phyloP scores from a whole-genome alignment of 2,888 invertebrate genomes.

The Coelopa pilipes region DNA sequence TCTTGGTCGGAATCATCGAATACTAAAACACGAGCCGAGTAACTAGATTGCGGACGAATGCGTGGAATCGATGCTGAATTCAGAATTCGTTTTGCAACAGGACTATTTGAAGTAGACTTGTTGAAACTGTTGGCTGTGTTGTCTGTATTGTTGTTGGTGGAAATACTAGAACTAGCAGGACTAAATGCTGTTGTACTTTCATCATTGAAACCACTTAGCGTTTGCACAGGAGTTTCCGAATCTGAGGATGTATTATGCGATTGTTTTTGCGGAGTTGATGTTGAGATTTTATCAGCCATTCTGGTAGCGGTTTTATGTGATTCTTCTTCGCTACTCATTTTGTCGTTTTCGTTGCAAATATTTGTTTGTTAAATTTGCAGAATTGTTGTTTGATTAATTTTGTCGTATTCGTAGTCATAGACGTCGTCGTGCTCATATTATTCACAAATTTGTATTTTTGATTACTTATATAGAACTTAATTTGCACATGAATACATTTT shows the following conservation, averaged over 20 bases:
- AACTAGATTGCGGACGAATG: conserved; percentile 71
- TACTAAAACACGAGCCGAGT: conserved; percentile 80
- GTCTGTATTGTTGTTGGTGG: conserved; percentile 19
- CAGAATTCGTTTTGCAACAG: conserved; percentile 58
- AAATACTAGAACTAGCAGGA: conserved; percentile 40
- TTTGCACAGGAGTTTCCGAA: conserved; percentile 30
- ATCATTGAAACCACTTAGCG: conserved; percentile 44
- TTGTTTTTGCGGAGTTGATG: conserved; percentile 58
- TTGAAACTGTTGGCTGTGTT: conserved; percentile 36
- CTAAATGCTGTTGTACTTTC: conserved; percentile 48
- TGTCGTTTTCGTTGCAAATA: neutral
- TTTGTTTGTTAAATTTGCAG: conserved; percentile 6
- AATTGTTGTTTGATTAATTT: neutral
- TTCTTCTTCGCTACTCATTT: conserved; percentile 54
- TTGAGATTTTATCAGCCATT: conserved; percentile 54
- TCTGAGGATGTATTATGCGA: conserved; percentile 32
- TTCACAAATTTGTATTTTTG: conserved; percentile 26
- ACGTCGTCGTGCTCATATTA: conserved; percentile 25
- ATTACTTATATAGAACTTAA: conserved; percentile 33
- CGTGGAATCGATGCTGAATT: conserved; percentile 53
- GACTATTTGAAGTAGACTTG: conserved; percentile 49
- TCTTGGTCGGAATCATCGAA: conserved; percentile 80
- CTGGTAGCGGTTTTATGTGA: conserved; percentile 26
- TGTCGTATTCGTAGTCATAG: conserved; percentile 7
- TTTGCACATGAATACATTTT: conserved; percentile 28